Percentiles rank a stretch among this genome's conserved stretches.
Conservation (phyloP, 2,888 invertebrate species). For the Dasypogon diadema region DNA sequence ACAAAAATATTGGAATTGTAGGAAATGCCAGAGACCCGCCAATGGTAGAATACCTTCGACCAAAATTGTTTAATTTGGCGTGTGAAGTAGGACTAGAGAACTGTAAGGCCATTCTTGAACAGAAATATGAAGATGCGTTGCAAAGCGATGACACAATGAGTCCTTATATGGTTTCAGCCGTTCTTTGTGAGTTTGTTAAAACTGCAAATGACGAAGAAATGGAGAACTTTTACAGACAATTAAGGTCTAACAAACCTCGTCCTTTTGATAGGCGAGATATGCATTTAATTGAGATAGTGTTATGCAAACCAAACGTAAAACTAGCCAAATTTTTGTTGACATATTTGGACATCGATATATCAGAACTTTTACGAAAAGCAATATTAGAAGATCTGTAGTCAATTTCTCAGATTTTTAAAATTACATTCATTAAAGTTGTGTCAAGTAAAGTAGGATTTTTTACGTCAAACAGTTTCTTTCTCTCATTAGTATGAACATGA, state of each 20-base stretch:
- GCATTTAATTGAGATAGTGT: not conserved
- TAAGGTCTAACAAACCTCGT: not conserved
- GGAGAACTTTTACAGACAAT: not conserved
- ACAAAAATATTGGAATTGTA: not conserved
- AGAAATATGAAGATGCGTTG: not conserved
- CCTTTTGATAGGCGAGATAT: conserved; percentile 1
- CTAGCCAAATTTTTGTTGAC: not conserved
- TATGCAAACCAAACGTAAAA: not conserved
- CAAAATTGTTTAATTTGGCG: conserved; percentile 7
- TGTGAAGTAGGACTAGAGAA: conserved; percentile 19
- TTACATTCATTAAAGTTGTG: too few species aligned
- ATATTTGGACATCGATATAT: not conserved
- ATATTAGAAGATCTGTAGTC: not conserved
- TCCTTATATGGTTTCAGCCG: not conserved
- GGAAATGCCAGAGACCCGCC: not conserved
- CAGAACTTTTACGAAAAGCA: not conserved
- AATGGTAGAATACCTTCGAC: not conserved
- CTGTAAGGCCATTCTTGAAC: not conserved
- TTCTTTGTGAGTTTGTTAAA: conserved; percentile 3
- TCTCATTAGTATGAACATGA: too few species aligned
- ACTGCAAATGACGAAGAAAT: conserved; percentile 3
- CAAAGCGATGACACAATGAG: not conserved
- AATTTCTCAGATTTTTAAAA: not conserved
- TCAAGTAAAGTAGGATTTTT: too few species aligned
- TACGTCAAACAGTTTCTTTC: too few species aligned